Evolutionary conservation across 2,888 invertebrate species (phyloP).

Genomic region (Stenchaetothrips biformis): DNA sequence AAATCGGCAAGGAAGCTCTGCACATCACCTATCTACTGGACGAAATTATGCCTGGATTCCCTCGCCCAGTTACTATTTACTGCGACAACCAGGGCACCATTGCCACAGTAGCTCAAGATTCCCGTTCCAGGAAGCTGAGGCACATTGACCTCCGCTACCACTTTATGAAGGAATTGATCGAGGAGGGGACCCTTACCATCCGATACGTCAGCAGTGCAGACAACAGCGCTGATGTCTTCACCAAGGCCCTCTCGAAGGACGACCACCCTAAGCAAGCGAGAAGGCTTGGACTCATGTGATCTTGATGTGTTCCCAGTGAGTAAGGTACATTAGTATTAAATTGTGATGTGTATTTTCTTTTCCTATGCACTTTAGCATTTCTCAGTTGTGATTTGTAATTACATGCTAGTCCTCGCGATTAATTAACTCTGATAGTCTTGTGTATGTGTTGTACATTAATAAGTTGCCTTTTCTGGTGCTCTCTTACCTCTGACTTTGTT

Average conservation of each 20-base stretch:
- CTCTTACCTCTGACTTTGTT: not conserved
- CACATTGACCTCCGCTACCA: not conserved
- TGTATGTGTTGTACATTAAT: not conserved
- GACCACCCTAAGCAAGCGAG: too few species aligned
- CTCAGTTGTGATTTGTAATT: too few species aligned
- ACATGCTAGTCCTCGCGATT: not conserved
- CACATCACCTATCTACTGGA: not conserved
- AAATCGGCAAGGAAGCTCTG: not conserved
- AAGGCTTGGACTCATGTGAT: not conserved
- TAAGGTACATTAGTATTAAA: too few species aligned
- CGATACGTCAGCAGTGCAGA: not conserved
- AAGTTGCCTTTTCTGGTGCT: not conserved
- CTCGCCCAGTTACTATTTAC: not conserved
- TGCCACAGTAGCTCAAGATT: not conserved
- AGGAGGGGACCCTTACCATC: not conserved
- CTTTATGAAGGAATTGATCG: not conserved
- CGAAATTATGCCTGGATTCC: not conserved
- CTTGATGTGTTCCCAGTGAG: too few species aligned
- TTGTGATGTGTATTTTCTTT: too few species aligned
- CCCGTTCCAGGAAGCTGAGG: not conserved
- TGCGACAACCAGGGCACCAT: not conserved
- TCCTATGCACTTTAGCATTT: too few species aligned
- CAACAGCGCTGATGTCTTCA: not conserved
- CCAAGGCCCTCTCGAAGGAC: not conserved
- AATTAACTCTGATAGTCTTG: not conserved